Evolutionary conservation across 2,797 vertebrate species (phyloP), one percentile per base, ranked within the genome.

Genomic region (Siniperca scherzeri): DNA sequence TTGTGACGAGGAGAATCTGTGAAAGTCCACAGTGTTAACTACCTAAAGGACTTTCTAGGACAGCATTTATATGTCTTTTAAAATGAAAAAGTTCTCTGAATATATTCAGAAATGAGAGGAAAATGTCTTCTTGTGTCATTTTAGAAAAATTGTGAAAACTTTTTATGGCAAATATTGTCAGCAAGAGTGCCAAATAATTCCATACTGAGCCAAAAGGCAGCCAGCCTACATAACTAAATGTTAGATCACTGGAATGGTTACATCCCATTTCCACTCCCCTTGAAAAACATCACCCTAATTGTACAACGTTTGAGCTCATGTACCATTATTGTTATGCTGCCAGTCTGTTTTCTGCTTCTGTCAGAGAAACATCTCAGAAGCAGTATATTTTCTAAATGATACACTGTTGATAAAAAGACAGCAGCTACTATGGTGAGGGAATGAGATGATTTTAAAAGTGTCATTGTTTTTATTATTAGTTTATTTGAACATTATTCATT

Each of bases 311-410:
- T 77, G 87, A 93, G 91, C 90, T 93, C 90, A 90, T 85, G 88
- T 82, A 70, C 91, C 91, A 84, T 91, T 88, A 89, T 94, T 93
- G 93, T 95, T 95, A 95, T 94, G 95, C 95, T 95, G 95, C 94
- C 95, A 95, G 95, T 95, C 95, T 94, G 91, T 95, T 95, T 95
- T 93, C 92, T 92, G 93, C 93, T 93, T 92, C 90, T 90, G 90
- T 93, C 92, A 92, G 89, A 91, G 83, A 83, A 91, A 93, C 92
- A 91, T 93, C 90, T 89, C 87, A 88, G 91, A 94, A 94, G 93
- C 92, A 90, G 93, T 89, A 93, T 93, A 92, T 95, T 94, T 95
- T 95, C 88, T 92, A 94, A 93, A 93, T 76, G 88, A 94, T 87
- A 91, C 91, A 93, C 92, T 95, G 93, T 94, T 93, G 91, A 90